These are phyloP conservation scores for Sinocyclocheilus anshuiensis DNA, from an alignment of 2,113 vertebrate genomes.

Conservation along the genomic window DNA sequence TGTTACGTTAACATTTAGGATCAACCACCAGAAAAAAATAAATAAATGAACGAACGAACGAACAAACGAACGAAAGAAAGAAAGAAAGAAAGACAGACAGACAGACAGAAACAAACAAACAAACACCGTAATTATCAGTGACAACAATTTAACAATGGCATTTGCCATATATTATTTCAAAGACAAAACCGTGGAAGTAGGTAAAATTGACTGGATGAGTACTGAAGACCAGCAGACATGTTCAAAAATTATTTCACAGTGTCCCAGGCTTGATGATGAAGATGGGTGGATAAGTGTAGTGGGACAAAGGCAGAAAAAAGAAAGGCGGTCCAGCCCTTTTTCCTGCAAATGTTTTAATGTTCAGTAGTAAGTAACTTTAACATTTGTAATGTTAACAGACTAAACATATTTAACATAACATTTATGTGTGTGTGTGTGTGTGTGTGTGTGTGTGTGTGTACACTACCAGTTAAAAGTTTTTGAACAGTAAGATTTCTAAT, in stretches of 20 bases:
- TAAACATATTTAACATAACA: too few species aligned
- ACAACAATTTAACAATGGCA: background rate
- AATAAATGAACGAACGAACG: too few species aligned
- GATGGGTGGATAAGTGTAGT: background rate
- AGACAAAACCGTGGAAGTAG: background rate
- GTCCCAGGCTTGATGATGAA: background rate
- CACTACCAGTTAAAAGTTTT: too few species aligned
- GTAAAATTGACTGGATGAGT: slow-evolving; percentile 3
- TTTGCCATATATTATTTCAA: slow-evolving; percentile 5
- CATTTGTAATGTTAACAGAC: too few species aligned
- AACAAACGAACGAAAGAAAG: too few species aligned
- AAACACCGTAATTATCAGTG: background rate
- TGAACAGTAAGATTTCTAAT: too few species aligned
- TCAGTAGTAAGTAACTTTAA: background rate
- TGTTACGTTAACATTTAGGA: too few species aligned
- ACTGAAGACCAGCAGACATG: background rate
- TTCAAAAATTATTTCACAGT: background rate
- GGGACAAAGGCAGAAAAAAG: background rate
- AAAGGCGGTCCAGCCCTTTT: background rate
- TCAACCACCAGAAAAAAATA: too few species aligned
- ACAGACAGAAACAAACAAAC: too few species aligned
- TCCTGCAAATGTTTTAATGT: background rate
- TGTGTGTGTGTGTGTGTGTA: too few species aligned
- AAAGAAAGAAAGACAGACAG: background rate
- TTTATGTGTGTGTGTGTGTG: too few species aligned